Evolutionary conservation across 30 jellyfish, hydroid and myxozoan species (phyloP).

Genomic region (Sanderia malayensis): DNA sequence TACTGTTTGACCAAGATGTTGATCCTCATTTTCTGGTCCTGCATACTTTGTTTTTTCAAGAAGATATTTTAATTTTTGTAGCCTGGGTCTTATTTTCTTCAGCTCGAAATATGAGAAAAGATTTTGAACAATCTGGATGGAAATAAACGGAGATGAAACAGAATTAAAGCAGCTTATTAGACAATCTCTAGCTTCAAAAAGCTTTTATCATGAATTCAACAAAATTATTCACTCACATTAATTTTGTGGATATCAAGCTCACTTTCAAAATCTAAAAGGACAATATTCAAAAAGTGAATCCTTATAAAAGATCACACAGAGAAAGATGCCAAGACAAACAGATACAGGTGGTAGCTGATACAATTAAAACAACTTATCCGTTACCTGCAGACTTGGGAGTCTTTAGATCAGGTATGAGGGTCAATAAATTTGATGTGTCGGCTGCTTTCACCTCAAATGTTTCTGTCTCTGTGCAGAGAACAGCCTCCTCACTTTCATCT

Average conservation of each 20-base stretch:
- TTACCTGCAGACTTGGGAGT: conserved; percentile 64
- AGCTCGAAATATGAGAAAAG: conserved; percentile 72
- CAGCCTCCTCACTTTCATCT: conserved; percentile 79
- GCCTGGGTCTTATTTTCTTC: conserved; percentile 52
- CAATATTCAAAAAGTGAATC: too few species aligned
- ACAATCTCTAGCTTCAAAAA: too few species aligned
- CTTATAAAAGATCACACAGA: too few species aligned
- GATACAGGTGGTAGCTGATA: too few species aligned
- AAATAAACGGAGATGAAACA: too few species aligned
- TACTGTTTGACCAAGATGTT: conserved; percentile 15
- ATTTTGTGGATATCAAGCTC: too few species aligned
- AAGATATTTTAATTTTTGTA: conserved; percentile 35
- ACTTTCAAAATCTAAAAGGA: too few species aligned
- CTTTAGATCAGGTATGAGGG: conserved; percentile 52
- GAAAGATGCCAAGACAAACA: too few species aligned
- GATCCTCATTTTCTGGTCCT: conserved; percentile 55
- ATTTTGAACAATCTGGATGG: conserved; percentile 56
- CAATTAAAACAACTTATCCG: too few species aligned
- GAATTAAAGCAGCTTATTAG: too few species aligned
- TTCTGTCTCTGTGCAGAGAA: conserved; percentile 60
- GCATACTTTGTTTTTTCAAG: conserved; percentile 41
- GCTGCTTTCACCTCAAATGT: conserved; percentile 77
- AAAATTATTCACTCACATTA: too few species aligned
- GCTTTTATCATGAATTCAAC: too few species aligned
- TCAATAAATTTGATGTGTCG: conserved; percentile 73